Percentiles rank a stretch among this genome's conserved stretches.
Conservation (phyloP, 2,888 invertebrate species). For the Coleophora flavipennella region DNA sequence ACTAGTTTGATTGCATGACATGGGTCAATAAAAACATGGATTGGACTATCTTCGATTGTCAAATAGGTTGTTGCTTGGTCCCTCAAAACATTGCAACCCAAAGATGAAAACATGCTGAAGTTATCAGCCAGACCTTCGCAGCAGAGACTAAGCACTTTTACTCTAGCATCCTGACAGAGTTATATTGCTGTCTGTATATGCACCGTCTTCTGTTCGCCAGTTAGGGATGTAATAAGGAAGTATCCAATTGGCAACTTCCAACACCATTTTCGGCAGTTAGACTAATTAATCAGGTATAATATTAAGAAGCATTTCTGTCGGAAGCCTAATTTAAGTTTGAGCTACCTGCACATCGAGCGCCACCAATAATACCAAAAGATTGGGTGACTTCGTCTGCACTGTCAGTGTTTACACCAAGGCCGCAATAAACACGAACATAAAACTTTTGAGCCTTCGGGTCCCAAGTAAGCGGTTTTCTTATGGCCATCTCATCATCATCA, state of each 20-base stretch:
- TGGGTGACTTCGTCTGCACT: conserved; percentile 4
- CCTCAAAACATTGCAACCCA: conserved; percentile 5
- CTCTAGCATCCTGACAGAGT: conserved; percentile 3
- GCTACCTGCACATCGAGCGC: too few species aligned
- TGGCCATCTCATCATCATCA: conserved; percentile 12
- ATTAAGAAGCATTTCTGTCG: too few species aligned
- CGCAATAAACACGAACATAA: conserved; percentile 7
- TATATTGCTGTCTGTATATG: conserved; percentile 4
- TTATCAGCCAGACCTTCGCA: conserved; percentile 9
- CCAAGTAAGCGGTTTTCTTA: conserved; percentile 10
- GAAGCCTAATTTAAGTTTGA: too few species aligned
- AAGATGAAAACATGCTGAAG: conserved; percentile 7
- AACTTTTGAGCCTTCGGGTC: conserved; percentile 4
- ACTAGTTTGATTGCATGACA: conserved; percentile 14
- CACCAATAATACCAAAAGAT: conserved; percentile 3
- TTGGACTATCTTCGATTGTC: not conserved
- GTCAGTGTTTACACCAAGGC: conserved; percentile 5
- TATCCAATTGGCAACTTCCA: conserved; percentile 9
- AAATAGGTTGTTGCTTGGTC: not conserved
- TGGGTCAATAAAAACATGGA: conserved; percentile 9
- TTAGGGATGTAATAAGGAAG: conserved; percentile 6
- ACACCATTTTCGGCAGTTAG: conserved; percentile 3
- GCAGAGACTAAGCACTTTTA: conserved; percentile 5
- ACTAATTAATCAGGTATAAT: too few species aligned
- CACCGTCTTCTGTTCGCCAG: conserved; percentile 4